These are phyloP conservation scores for Drosophila micromelanica DNA, from an alignment of 1,140 invertebrate species.

Conservation along the genomic window DNA sequence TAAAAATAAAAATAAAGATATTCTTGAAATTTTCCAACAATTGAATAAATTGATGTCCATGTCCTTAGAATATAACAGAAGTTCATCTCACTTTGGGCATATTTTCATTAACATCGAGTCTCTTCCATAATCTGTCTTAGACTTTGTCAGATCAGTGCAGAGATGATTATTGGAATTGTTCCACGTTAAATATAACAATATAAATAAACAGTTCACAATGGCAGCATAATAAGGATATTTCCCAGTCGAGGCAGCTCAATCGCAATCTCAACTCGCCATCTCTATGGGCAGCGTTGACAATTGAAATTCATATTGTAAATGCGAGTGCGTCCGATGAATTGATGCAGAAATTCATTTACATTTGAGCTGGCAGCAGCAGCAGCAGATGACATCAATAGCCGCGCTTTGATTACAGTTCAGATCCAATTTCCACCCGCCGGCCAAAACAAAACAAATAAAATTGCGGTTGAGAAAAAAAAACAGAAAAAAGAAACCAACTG, in stretches of 20 bases:
- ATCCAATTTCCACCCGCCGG: conserved; percentile 57
- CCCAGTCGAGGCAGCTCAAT: background rate
- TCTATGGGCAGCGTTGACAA: conserved; percentile 15
- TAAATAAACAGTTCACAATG: too few relatives aligned
- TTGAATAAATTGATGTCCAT: too few relatives aligned
- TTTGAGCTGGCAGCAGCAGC: conserved; percentile 30
- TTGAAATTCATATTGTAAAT: conserved; percentile 74
- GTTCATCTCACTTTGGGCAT: too few relatives aligned
- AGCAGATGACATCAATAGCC: conserved; percentile 69
- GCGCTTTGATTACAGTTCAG: conserved; percentile 74
- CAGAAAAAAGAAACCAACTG: conserved; percentile 6
- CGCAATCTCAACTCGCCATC: conserved; percentile 11
- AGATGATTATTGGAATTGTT: too few relatives aligned
- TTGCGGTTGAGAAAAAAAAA: conserved; percentile 45
- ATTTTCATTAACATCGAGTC: too few relatives aligned
- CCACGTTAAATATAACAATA: too few relatives aligned
- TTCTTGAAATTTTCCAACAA: too few relatives aligned
- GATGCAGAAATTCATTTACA: conserved; percentile 76
- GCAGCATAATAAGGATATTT: background rate
- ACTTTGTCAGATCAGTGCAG: too few relatives aligned
- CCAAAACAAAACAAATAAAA: conserved; percentile 64
- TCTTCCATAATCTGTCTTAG: too few relatives aligned
- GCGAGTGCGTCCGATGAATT: conserved; percentile 51
- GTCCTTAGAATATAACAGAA: too few relatives aligned
- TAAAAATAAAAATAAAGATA: too few relatives aligned